phyloP scores from a whole-genome alignment of 2,113 vertebrate species.

The Lepisosteus oculatus region DNA sequence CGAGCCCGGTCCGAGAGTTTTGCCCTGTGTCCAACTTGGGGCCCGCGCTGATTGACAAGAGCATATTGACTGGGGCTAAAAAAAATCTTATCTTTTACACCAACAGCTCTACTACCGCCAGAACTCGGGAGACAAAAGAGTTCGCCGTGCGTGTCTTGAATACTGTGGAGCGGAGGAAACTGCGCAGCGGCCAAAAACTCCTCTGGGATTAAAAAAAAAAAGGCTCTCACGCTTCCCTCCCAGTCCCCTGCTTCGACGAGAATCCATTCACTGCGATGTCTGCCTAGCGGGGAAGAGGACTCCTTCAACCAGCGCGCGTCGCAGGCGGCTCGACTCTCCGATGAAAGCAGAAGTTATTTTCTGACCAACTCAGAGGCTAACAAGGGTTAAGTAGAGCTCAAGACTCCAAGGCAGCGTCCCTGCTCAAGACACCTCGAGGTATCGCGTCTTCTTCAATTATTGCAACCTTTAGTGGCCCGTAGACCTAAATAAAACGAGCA shows the following conservation, averaged over 20 bases:
- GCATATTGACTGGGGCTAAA: conserved; percentile 43
- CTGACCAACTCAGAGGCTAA: conserved; percentile 43
- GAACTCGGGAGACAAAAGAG: conserved; percentile 51
- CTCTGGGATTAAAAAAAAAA: conserved; percentile 42
- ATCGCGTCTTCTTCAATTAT: conserved; percentile 20
- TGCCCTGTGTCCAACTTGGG: conserved; percentile 6
- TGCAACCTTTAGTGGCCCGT: background rate
- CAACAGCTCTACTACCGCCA: conserved; percentile 28
- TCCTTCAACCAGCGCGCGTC: conserved; percentile 39
- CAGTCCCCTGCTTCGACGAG: conserved; percentile 39
- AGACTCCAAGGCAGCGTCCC: conserved; percentile 33
- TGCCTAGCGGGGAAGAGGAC: conserved; percentile 58
- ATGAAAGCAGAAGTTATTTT: conserved; percentile 63
- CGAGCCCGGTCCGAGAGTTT: conserved; percentile 14
- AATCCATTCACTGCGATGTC: conserved; percentile 68
- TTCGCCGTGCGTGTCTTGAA: conserved; percentile 66
- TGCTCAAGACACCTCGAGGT: conserved; percentile 53
- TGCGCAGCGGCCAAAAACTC: conserved; percentile 60
- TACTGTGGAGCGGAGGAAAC: conserved; percentile 38
- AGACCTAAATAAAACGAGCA: background rate
- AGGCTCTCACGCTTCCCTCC: conserved; percentile 54
- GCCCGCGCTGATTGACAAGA: conserved; percentile 50
- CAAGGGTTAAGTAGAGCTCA: conserved; percentile 35
- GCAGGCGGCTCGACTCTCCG: conserved; percentile 52
- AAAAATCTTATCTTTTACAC: conserved; percentile 51